These are phyloP conservation scores for Brachirus orientalis DNA, from an alignment of 2,113 vertebrate species.

Conservation along the genomic window DNA sequence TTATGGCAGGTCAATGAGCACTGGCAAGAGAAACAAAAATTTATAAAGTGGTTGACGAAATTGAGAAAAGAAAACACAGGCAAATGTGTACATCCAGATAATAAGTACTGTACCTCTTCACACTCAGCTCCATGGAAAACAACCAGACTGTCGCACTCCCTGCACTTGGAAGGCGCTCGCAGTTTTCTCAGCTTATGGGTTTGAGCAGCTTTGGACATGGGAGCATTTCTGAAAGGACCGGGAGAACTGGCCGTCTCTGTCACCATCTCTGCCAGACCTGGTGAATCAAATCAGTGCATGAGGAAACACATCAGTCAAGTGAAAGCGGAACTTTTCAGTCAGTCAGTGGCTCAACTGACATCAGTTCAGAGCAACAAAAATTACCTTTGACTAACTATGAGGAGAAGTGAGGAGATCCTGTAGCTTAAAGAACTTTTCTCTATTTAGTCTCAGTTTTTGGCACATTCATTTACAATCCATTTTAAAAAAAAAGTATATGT, in stretches of 20 bases:
- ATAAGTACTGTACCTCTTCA: conserved; percentile 93
- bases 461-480: too few species aligned
- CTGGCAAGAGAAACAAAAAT: conserved; percentile 65
- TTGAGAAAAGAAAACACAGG: too few species aligned
- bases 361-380: background rate
- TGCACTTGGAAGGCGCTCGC: conserved; percentile 94
- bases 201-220: conserved; percentile 95
- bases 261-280: conserved; percentile 90
- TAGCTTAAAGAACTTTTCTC: too few species aligned
- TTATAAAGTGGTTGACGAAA: background rate
- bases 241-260: conserved; percentile 89
- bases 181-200: conserved; percentile 95
- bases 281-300: conserved; percentile 11
- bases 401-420: too few species aligned
- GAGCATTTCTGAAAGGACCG: conserved; percentile 90
- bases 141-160: conserved; percentile 96
- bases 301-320: background rate
- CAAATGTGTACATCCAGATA: too few species aligned
- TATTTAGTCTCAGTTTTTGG: too few species aligned
- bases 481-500: too few species aligned
- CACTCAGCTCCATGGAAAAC: conserved; percentile 97
- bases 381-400: too few species aligned
- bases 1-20: conserved; percentile 97
- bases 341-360: too few species aligned
- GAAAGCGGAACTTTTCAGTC: background rate